Percentiles rank a stretch among this genome's conserved stretches.
These are phyloP conservation scores for Turritopsis dohrnii DNA, from an alignment of 30 jellyfish, hydroid and myxozoan species.

Conservation along the genomic window DNA sequence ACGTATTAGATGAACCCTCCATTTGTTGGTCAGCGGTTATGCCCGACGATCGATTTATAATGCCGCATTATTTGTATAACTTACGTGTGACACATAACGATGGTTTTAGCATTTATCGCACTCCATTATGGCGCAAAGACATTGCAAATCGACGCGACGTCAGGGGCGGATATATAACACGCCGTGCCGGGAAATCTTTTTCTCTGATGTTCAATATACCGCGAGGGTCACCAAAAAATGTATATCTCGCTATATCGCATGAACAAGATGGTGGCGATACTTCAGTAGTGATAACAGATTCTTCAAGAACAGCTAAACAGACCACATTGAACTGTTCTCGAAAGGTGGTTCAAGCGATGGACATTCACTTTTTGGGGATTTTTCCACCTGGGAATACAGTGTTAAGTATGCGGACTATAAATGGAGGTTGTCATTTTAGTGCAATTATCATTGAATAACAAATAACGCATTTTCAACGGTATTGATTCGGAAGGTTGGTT, in stretches of 20 bases:
- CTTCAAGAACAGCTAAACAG: not conserved
- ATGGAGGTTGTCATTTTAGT: conserved; percentile 23
- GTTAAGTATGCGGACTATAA: not conserved
- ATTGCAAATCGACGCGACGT: conserved; percentile 26
- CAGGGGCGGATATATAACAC: conserved; percentile 24
- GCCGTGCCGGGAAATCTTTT: not conserved
- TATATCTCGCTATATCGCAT: conserved; percentile 23
- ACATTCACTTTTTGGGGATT: conserved; percentile 3
- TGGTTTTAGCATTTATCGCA: conserved; percentile 1
- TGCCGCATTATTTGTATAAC: not conserved
- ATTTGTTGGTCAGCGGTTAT: conserved; percentile 29
- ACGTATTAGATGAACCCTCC: conserved; percentile 14
- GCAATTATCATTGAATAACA: conserved; percentile 23
- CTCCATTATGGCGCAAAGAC: not conserved
- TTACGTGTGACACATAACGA: not conserved
- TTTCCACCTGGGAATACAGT: conserved; percentile 1
- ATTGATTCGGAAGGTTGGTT: not conserved
- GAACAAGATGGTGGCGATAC: conserved; percentile 16
- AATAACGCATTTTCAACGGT: not conserved
- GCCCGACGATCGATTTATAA: conserved; percentile 18
- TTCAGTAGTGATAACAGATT: not conserved
- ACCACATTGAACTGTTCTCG: conserved; percentile 13
- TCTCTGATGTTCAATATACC: not conserved
- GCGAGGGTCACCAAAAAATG: conserved; percentile 6
- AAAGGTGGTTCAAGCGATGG: conserved; percentile 13